Conservation (phyloP, 2,113 vertebrate genomes). For the Pseudorasbora parva region DNA sequence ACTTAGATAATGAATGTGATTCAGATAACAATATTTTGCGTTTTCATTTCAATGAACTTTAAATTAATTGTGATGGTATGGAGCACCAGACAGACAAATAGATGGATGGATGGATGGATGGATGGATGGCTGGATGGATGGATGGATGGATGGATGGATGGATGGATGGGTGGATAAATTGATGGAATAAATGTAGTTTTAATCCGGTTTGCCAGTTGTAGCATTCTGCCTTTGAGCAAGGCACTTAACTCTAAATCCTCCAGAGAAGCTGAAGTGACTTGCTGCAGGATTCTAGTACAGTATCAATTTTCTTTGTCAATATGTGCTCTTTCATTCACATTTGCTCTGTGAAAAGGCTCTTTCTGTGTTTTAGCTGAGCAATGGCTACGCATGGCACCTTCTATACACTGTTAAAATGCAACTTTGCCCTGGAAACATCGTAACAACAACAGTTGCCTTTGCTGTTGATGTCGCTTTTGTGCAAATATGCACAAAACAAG, state of each 20-base stretch:
- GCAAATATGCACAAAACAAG: neutral
- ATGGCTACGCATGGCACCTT: neutral
- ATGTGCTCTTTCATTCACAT: neutral
- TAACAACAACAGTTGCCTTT: neutral
- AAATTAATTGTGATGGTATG: too few species aligned
- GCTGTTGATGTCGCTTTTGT: neutral
- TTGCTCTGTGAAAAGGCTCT: neutral
- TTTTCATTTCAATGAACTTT: too few species aligned
- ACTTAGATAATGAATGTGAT: too few species aligned
- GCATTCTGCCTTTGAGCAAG: neutral
- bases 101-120: too few species aligned
- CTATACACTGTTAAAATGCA: neutral
- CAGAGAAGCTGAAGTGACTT: neutral
- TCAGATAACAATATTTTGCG: too few species aligned
- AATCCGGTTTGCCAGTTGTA: neutral
- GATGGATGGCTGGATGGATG: too few species aligned
- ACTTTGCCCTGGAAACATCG: neutral
- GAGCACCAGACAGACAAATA: too few species aligned
- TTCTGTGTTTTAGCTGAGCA: neutral
- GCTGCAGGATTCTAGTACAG: neutral
- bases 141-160: too few species aligned
- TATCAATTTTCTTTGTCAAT: neutral
- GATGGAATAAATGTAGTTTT: too few species aligned
- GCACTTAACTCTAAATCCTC: slow-evolving; percentile 19
- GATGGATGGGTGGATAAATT: too few species aligned